Evolutionary conservation across 2,888 invertebrate genomes (phyloP), one percentile per base, ranked within the genome.

Genomic region (Amiota mariae): DNA sequence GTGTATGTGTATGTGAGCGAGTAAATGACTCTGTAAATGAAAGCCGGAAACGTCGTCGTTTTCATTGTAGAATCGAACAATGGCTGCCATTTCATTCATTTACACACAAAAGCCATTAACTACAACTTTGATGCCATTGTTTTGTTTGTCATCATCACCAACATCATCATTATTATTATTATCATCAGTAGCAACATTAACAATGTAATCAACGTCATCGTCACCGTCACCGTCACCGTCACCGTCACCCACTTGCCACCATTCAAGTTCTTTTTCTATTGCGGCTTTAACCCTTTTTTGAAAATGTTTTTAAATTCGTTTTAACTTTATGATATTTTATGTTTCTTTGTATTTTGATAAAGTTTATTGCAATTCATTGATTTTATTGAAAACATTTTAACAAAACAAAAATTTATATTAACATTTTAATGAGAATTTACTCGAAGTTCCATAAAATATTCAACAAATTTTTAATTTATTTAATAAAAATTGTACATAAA

Each of bases 91-190:
- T 81, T 81, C 84, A 84, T 82, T 83, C 84, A 81, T 80, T 81
- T 79, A 84, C 83, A 84, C 83, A 84, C 83, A 84, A 84, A 84
- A 83, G 83, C 83, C 83, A 84, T 84, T 84, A 84, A 84, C 75
- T 80, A 83, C 83, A 36, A 36, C 82, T 82, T 59, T 84, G 83
- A 83, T 84, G 80, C 80, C 72, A 84, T 84, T 84, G 83, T 84
- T 83, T 83, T 81, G 83, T 84, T 82, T 84, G 81, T 76, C 82
- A 79, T 82, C 82, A 78, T 76, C 74, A 78, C 73, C 80, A 78
- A 72, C 72, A 77, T 51, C 73, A 64, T 36, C 68, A 73, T 36
- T 36, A 59, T 54, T 66, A 74, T 46, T 56, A 72, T 57, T 72
- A 76, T 51, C 73, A 75, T 10, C 20, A 72, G 68, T 71, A 72